Percentiles rank a stretch among this genome's conserved stretches.
Evolutionary conservation across 30 jellyfish, hydroid and myxozoan genomes (phyloP).

Genomic region (Turritopsis dohrnii): DNA sequence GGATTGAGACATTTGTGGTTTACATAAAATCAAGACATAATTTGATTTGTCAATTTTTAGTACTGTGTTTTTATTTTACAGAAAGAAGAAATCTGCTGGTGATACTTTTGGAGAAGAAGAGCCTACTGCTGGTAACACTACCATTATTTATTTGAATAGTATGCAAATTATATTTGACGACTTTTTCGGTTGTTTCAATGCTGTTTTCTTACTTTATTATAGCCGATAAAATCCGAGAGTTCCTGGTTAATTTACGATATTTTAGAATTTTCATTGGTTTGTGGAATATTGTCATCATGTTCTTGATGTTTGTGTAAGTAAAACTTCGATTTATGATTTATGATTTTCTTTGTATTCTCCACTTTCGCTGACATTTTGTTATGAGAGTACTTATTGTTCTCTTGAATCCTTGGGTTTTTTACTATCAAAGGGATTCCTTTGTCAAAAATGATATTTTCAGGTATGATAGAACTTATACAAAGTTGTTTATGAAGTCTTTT

Average conservation of each 20-base stretch:
- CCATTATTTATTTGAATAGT: background rate
- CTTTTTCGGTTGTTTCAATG: background rate
- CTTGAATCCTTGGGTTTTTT: too few species aligned
- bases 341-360: too few species aligned
- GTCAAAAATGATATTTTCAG: too few species aligned
- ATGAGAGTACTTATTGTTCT: too few species aligned
- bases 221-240: slow-evolving; percentile 32
- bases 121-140: background rate
- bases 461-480: too few species aligned
- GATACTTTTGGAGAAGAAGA: slow-evolving; percentile 16
- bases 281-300: slow-evolving; percentile 33
- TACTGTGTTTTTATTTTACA: background rate
- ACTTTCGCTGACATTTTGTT: too few species aligned
- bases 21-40: too few species aligned
- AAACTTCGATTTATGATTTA: too few species aligned
- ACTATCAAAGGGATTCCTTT: too few species aligned
- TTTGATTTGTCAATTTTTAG: background rate
- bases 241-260: slow-evolving; percentile 31
- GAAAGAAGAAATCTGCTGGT: slow-evolving; percentile 12
- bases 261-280: slow-evolving; percentile 30
- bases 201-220: background rate
- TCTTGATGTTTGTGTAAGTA: slow-evolving; percentile 38
- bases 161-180: background rate
- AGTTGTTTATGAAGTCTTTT: too few species aligned
- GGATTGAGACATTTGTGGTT: too few species aligned